A percentile compares a stretch with the other conserved stretches of the same genome.
Evolutionary conservation across 2,797 vertebrate species (phyloP).

Genomic region (Hephaestus fuliginosus): DNA sequence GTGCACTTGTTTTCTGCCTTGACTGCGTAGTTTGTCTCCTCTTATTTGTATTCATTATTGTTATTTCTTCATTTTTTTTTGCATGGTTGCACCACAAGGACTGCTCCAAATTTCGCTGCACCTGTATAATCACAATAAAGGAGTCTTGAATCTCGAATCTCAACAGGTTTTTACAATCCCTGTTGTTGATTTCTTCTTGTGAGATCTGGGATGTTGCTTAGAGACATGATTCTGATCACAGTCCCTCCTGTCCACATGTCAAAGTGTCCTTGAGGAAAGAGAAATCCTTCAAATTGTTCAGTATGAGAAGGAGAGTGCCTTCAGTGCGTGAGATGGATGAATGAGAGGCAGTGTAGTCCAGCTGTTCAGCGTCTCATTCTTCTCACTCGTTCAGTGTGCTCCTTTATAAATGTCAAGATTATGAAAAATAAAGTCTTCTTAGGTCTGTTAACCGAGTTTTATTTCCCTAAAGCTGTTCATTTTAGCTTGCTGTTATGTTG

Average conservation of each 20-base stretch:
- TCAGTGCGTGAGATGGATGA: too few species aligned
- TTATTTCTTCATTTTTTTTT: too few species aligned
- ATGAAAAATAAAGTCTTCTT: background rate
- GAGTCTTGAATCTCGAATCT: too few species aligned
- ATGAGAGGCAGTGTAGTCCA: background rate
- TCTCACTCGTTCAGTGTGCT: background rate
- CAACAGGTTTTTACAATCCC: background rate
- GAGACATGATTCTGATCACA: background rate
- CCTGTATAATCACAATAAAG: too few species aligned
- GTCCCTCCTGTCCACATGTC: background rate
- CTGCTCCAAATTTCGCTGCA: too few species aligned
- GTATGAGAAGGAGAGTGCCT: too few species aligned
- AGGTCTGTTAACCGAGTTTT: background rate
- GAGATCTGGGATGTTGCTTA: background rate
- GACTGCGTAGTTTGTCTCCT: too few species aligned
- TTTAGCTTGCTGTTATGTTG: too few species aligned
- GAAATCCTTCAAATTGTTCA: background rate
- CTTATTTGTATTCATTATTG: too few species aligned
- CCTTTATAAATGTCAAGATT: background rate
- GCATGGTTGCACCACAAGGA: too few species aligned
- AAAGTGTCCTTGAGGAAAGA: background rate
- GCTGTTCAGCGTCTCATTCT: too few species aligned
- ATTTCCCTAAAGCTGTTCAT: background rate
- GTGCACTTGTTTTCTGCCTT: too few species aligned
- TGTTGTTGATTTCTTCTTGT: background rate